Evolutionary conservation across 2,888 invertebrate genomes (phyloP).

Genomic region (Eristalis intricaria): DNA sequence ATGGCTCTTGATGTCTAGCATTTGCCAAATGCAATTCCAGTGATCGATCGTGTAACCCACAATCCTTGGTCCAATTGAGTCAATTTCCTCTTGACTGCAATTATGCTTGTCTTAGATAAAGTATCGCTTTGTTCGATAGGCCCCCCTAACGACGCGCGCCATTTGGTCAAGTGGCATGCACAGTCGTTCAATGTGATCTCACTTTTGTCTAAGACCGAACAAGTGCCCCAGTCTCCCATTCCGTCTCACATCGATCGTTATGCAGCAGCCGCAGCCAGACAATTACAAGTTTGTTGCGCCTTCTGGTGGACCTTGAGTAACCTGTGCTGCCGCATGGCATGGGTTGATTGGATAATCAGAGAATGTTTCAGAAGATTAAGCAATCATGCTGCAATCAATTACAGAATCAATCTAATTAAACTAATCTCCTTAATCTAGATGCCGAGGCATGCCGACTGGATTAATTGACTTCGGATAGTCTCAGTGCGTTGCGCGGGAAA

Average conservation of each 20-base stretch:
- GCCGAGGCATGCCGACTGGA: slow-evolving; percentile 5
- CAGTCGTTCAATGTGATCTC: slow-evolving; percentile 7
- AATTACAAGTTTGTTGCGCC: background rate
- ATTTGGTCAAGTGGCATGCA: slow-evolving; percentile 26
- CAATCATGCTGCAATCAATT: slow-evolving; percentile 57
- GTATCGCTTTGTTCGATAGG: slow-evolving; percentile 18
- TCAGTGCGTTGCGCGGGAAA: background rate
- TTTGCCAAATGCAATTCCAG: slow-evolving; percentile 11
- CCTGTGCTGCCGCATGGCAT: slow-evolving; percentile 39
- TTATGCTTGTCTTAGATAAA: slow-evolving; percentile 36
- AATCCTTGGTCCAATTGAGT: slow-evolving; percentile 53
- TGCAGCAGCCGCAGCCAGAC: background rate
- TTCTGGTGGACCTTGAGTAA: slow-evolving; percentile 48
- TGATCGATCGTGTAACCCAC: slow-evolving; percentile 38
- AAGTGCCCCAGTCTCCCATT: background rate
- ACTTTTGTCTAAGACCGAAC: background rate
- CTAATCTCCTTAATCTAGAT: slow-evolving; percentile 19
- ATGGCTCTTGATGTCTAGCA: slow-evolving; percentile 20
- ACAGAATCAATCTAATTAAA: slow-evolving; percentile 31
- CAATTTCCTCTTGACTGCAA: slow-evolving; percentile 48
- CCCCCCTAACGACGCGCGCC: background rate
- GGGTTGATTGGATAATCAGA: slow-evolving; percentile 51
- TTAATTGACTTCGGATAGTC: slow-evolving; percentile 3
- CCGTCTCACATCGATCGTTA: slow-evolving; percentile 20
- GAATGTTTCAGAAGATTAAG: slow-evolving; percentile 39